Evolutionary conservation across 2,888 invertebrate species (phyloP), one percentile per base, ranked within the genome.

Genomic region (Amaurobius ferox): DNA sequence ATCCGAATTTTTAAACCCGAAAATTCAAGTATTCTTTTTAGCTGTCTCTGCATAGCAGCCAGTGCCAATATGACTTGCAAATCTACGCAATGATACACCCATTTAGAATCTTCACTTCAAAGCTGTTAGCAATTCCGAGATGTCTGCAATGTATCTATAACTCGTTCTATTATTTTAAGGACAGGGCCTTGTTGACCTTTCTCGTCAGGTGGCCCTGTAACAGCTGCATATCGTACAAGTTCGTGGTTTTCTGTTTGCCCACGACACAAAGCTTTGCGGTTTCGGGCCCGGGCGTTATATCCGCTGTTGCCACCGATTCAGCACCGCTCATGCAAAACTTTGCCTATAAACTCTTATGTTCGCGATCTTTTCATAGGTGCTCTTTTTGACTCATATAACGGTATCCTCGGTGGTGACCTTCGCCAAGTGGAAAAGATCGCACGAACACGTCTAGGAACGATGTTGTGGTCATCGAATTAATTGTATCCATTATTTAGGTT

Each of bases 221-320:
- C 78, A 78, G 78, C 78, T 78, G 78, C 29, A 39, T 1, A 70
- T 39, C 78, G 78, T 39, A 19, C 5, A 72, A 64, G 40, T 30
- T 80, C 72, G 78, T 40, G 78, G 78, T 79, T 79, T 77, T 71
- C 28, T 28, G 39, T 26, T 70, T 67, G 73, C 35, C 35, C 48
- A 67, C 40, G 44, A 26, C 30, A 66, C 66, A 66, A 66, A 66
- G 23, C 11, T 61, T 66, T 66, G 66, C 66, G 66, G 66, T 66
- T 66, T 66, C 11, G 35, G 9, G 66, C 35, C 30, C 19, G 66
- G 35, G 35, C 48, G 67, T 66, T 48, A 73, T 67, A 39, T 72
- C 79, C 66, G 64, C 67, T 73, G 79, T 48, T 55, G 35, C 40
- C 23, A 35, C 66, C 35, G 19, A 32, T 66, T 66, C 66, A 66